Conservation (phyloP, 1,140 invertebrate species). For the Hyphantria cunea region DNA sequence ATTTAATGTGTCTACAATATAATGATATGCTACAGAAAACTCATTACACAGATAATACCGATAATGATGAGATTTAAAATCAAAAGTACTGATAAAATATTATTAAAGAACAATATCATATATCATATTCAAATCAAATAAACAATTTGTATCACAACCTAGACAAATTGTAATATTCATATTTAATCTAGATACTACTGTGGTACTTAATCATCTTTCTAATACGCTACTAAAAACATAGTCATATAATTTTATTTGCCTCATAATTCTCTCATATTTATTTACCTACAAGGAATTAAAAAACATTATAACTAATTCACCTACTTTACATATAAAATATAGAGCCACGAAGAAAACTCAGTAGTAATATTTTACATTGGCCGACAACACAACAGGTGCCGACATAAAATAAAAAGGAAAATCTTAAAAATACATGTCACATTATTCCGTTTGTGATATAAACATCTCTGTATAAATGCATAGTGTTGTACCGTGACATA, state of each 20-base stretch:
- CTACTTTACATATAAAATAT: slow-evolving; percentile 14
- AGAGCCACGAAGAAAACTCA: slow-evolving; percentile 16
- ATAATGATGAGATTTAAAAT: background rate
- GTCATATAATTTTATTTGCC: background rate
- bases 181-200: slow-evolving; percentile 13
- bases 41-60: no score
- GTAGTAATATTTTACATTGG: slow-evolving; percentile 17
- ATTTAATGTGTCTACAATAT: no score
- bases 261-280: slow-evolving; percentile 17
- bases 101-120: background rate
- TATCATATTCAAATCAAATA: background rate
- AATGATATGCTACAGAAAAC: no score
- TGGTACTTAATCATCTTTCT: slow-evolving; percentile 17
- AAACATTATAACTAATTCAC: background rate
- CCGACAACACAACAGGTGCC: slow-evolving; percentile 24
- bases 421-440: slow-evolving; percentile 25
- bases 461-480: slow-evolving; percentile 55
- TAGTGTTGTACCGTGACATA: slow-evolving; percentile 67
- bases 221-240: background rate
- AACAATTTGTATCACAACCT: slow-evolving; percentile 7
- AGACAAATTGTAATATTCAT: background rate
- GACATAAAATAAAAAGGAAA: slow-evolving; percentile 9
- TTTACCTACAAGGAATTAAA: slow-evolving; percentile 8
- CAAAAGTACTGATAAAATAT: background rate
- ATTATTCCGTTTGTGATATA: slow-evolving; percentile 23